phyloP scores from a whole-genome alignment of 1,140 invertebrate species.

The Leptopilina boulardi region DNA sequence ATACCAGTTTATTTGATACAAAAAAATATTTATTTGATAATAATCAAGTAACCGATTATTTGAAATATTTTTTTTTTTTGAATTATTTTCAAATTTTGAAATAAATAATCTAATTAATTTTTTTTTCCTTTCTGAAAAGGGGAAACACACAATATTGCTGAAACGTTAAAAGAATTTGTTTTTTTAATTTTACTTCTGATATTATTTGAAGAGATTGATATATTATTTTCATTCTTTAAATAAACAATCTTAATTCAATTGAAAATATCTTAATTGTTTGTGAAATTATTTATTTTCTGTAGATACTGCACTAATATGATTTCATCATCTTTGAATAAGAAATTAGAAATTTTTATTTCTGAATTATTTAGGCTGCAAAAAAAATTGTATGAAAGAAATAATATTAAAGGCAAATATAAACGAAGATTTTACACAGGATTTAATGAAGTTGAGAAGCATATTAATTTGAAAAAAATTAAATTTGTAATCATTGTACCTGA shows the following conservation, averaged over 20 bases:
- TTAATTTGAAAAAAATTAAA: conserved; percentile 59
- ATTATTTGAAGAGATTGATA: no score
- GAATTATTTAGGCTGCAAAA: conserved; percentile 60
- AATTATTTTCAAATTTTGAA: no score
- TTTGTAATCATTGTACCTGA: conserved; percentile 63
- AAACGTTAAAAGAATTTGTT: no score
- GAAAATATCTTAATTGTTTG: neutral
- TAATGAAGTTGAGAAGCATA: conserved; percentile 61
- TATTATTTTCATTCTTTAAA: no score
- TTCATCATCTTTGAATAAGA: conserved; percentile 45
- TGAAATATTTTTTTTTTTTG: conserved; percentile 33
- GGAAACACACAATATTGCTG: no score
- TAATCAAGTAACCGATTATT: no score
- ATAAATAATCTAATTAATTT: no score
- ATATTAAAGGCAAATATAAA: conserved; percentile 57
- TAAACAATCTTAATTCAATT: no score
- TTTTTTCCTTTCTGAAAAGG: no score
- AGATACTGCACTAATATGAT: conserved; percentile 66
- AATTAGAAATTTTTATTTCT: conserved; percentile 55
- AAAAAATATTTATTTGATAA: no score
- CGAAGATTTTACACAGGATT: conserved; percentile 61
- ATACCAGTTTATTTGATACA: no score
- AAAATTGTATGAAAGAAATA: conserved; percentile 57
- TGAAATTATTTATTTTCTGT: conserved; percentile 38
- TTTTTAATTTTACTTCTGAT: no score